Base-by-base conservation (phyloP, 2,888 invertebrate species). In the Lasioglossum zephyrum region DNA sequence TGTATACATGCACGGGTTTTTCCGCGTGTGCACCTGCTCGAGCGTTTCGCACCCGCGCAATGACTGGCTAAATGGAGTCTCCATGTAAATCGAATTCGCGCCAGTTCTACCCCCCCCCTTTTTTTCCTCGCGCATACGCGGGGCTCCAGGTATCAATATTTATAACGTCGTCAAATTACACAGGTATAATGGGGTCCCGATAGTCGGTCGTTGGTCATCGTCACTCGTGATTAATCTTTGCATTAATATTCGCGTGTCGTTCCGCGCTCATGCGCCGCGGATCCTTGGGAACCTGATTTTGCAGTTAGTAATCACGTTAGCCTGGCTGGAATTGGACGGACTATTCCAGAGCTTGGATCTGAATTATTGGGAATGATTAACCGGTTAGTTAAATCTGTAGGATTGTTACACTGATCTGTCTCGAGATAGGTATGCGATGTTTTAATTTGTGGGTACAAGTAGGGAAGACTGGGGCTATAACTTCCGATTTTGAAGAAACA, bases 1-100 rank as follows among this genome's bases (percentile, higher is more conserved):
- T 85, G 81, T 78, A 74, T 63, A 53, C 49, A 80, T 41, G 31
- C 41, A 41, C 70, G 31, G 41, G 57, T 69, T 36, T 57, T 69
- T 66, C 22, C 11, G n/a, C 39, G 36, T 76, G 26, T 36, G 53
- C 70, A 74, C 53, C 74, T 60, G 73, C 75, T 31, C 77, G 1
- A 57, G 63, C 75, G 77, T 36, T 44, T 73, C 60, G 53, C 74
- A 76, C 74, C 60, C 47, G 77, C 73, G 41, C 74, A 39, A 47
- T 44, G 53, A 22, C 53, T 49, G 60, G 81, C 90, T 87, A 91
- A 91, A 91, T 92, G 90, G 91, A 78, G 84, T 84, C 82, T 77
- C 81, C 85, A 81, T 92, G 91, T 88, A 92, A 91, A 91, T 90
- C 84, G 81, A 86, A 90, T 86, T 79, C 63, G 74, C 26, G 69